Evolutionary conservation across 2,797 vertebrate genomes (phyloP).

Genomic region (Galaxias olidus): DNA sequence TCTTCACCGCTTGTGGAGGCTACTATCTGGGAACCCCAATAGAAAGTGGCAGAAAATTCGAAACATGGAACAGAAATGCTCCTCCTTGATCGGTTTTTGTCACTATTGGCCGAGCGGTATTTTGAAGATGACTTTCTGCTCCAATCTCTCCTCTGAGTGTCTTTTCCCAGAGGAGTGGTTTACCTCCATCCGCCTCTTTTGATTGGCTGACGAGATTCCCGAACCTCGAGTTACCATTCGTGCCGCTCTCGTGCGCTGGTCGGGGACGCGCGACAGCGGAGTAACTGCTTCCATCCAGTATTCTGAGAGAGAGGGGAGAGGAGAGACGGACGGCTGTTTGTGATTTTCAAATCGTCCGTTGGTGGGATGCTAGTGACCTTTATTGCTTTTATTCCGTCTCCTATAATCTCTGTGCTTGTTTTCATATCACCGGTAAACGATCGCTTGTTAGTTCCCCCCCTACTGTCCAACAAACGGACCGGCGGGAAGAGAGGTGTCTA

Average conservation of each 20-base stretch:
- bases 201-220: conserved; percentile 47
- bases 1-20: no score
- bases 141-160: conserved; percentile 24
- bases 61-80: no score
- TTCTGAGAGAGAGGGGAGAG: conserved; percentile 31
- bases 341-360: conserved; percentile 14
- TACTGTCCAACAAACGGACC: no score
- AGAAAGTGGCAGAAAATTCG: no score
- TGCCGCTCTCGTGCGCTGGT: conserved; percentile 35
- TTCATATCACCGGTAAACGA: no score
- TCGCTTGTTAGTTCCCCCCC: no score
- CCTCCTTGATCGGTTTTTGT: no score
- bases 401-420: no score
- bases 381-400: no score
- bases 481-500: no score
- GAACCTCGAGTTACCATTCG: conserved; percentile 48
- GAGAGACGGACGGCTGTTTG: conserved; percentile 12
- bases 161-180: conserved; percentile 34
- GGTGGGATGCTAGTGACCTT: no score
- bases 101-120: neutral
- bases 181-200: conserved; percentile 46
- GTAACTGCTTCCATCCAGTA: conserved; percentile 57
- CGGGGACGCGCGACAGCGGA: conserved; percentile 49
- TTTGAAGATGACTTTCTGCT: conserved; percentile 23
- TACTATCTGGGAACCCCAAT: neutral